Percentiles rank a stretch among this genome's conserved stretches.
Conservation (phyloP, 2,797 vertebrate species). For the Anguilla anguilla region DNA sequence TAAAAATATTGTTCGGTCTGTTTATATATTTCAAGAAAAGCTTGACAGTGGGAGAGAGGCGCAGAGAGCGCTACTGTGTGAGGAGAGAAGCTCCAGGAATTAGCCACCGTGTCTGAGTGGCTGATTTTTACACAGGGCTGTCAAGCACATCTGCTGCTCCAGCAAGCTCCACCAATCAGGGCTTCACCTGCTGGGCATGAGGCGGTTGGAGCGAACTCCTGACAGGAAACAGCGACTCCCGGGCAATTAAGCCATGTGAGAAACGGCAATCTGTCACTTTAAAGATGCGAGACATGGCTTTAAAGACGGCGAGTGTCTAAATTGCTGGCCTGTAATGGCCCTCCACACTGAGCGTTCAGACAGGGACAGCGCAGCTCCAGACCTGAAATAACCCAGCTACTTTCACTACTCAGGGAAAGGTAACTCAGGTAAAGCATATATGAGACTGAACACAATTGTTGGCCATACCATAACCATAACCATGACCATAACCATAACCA, state of each 20-base stretch:
- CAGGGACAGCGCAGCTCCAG: neutral
- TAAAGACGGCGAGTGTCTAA: neutral
- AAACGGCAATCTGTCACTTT: neutral
- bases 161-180: neutral
- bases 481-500: too few relatives aligned
- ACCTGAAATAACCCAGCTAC: neutral
- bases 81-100: neutral
- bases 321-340: neutral
- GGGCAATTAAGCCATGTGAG: neutral
- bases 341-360: neutral
- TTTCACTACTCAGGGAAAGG: neutral
- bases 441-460: neutral
- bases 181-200: neutral
- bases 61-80: neutral
- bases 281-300: neutral
- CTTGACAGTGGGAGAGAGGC: neutral
- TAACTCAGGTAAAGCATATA: neutral
- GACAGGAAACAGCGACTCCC: neutral
- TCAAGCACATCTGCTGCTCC: neutral
- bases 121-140: neutral
- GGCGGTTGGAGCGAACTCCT: neutral
- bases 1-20: neutral
- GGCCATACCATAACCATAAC: too few relatives aligned
- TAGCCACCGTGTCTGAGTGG: neutral
- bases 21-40: neutral